Evolutionary conservation across 2,113 vertebrate genomes (phyloP).

Genomic region (Tenrec ecaudatus): DNA sequence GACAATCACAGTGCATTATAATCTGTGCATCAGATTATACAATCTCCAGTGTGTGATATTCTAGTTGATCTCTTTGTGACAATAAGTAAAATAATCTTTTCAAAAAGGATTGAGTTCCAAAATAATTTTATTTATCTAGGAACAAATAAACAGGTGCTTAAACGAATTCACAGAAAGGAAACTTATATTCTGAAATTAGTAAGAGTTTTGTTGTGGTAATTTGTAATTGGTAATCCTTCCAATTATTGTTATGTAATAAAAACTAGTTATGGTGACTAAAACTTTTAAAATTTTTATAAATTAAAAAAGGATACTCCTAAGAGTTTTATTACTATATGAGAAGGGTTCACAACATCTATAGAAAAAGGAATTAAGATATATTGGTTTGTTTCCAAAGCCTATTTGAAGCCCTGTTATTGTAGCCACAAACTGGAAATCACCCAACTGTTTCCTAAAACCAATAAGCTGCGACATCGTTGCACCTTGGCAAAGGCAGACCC

Average conservation of each 20-base stretch:
- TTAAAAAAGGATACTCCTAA: background rate
- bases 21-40: conserved; percentile 43
- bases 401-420: no score
- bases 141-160: conserved; percentile 55
- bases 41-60: conserved; percentile 51
- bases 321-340: no score
- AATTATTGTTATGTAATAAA: no score
- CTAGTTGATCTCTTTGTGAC: conserved; percentile 42
- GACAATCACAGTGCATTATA: conserved; percentile 2
- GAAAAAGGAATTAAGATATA: no score
- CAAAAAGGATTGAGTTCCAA: conserved; percentile 57
- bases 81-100: conserved; percentile 59
- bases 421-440: background rate
- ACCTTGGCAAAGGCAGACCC: background rate
- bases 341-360: no score
- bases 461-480: fast-evolving
- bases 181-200: background rate
- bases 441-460: background rate
- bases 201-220: no score
- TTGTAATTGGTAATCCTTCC: no score
- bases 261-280: no score
- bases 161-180: conserved; percentile 58
- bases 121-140: conserved; percentile 55
- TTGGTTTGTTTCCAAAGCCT: no score
- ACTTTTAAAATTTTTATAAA: no score